Percentiles rank a stretch among this genome's conserved stretches.
Evolutionary conservation across 2,888 invertebrate genomes (phyloP).

Genomic region (Drosophila koepferae): DNA sequence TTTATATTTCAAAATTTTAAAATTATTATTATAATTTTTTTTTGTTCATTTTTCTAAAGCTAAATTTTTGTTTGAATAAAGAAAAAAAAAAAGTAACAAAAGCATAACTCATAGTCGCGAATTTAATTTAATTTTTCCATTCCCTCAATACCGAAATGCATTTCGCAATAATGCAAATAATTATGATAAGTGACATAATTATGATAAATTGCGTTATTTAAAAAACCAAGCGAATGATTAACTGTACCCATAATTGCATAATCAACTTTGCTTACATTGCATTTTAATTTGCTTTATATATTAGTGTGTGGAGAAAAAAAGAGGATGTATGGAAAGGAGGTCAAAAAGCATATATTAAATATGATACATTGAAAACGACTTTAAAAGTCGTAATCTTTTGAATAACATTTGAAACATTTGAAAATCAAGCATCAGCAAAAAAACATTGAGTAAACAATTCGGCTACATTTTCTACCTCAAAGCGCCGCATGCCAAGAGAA

Average conservation of each 20-base stretch:
- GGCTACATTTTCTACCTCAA: slow-evolving; percentile 41
- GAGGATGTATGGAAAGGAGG: no score
- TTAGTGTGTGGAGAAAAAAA: neutral
- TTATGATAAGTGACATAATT: slow-evolving; percentile 37
- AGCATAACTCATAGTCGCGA: slow-evolving; percentile 3
- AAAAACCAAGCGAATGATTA: slow-evolving; percentile 32
- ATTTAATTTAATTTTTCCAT: neutral
- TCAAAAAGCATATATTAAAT: neutral
- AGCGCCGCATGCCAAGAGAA: slow-evolving; percentile 7
- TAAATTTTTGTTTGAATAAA: no score
- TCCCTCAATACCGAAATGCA: neutral
- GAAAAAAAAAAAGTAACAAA: no score
- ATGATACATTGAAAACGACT: neutral
- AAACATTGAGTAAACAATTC: slow-evolving; percentile 31
- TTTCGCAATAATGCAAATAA: slow-evolving; percentile 28
- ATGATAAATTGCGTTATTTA: slow-evolving; percentile 39
- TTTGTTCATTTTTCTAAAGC: no score
- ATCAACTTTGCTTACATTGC: slow-evolving; percentile 20
- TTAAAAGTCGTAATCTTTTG: neutral
- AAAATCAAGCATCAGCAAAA: slow-evolving; percentile 20
- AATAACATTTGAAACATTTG: neutral
- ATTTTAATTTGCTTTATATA: slow-evolving; percentile 7
- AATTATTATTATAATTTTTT: no score
- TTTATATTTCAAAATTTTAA: neutral
- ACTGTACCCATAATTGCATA: slow-evolving; percentile 30